Conservation (phyloP, 2,797 vertebrate genomes). For the Echeneis naucrates region DNA sequence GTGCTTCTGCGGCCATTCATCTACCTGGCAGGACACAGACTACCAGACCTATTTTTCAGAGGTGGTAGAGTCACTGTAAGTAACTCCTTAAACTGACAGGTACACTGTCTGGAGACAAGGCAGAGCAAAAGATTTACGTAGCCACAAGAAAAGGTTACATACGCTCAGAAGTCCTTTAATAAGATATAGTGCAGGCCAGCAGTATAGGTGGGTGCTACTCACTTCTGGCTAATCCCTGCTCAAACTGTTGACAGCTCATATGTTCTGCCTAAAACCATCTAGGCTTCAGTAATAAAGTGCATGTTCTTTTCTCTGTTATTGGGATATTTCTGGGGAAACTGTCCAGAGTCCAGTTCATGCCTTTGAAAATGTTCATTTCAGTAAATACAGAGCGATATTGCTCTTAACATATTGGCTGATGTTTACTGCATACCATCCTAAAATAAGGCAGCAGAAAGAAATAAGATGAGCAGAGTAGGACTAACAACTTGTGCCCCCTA, state of each 20-base stretch:
- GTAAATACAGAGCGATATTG: background rate
- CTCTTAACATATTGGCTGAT: background rate
- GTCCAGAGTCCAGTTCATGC: background rate
- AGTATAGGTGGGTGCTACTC: slow-evolving; percentile 36
- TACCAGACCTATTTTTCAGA: background rate
- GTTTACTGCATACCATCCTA: background rate
- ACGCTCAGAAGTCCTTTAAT: slow-evolving; percentile 22
- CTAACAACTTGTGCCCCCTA: slow-evolving; percentile 43
- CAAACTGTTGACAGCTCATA: slow-evolving; percentile 16
- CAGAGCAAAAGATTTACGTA: background rate
- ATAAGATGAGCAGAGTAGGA: slow-evolving; percentile 7
- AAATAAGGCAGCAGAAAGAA: background rate
- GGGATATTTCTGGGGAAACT: background rate
- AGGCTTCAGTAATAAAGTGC: background rate
- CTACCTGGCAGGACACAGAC: background rate
- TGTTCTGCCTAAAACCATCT: background rate
- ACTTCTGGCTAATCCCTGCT: slow-evolving; percentile 38
- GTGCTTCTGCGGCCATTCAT: background rate
- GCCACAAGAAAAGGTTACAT: background rate
- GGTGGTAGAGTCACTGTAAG: background rate
- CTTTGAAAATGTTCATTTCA: slow-evolving; percentile 7
- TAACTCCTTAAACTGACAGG: background rate
- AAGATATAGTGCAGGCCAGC: slow-evolving; percentile 32
- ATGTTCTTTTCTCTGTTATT: background rate
- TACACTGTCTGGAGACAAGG: background rate